These are phyloP conservation scores for Lissocephala sabroskyi DNA, from an alignment of 2,888 invertebrate species.

Conservation along the genomic window DNA sequence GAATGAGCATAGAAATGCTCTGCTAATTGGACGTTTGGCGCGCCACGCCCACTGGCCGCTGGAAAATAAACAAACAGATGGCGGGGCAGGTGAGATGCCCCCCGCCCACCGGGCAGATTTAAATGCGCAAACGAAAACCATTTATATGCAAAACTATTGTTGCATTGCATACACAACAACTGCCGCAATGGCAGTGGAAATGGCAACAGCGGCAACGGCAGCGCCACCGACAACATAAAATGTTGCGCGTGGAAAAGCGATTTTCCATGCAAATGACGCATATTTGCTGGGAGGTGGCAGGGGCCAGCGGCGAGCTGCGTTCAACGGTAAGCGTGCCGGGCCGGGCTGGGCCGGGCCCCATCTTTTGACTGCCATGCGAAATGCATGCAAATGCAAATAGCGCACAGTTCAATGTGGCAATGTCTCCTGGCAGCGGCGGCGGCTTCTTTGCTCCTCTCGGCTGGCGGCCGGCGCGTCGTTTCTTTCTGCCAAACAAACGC, in stretches of 20 bases:
- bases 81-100: slow-evolving; percentile 5
- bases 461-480: background rate
- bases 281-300: slow-evolving; percentile 50
- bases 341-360: too few species aligned
- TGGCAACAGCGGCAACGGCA: slow-evolving; percentile 7
- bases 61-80: slow-evolving; percentile 50
- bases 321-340: background rate
- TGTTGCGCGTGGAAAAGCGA: slow-evolving; percentile 41
- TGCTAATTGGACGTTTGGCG: background rate
- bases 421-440: slow-evolving; percentile 14
- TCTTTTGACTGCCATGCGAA: slow-evolving; percentile 56
- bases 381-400: slow-evolving; percentile 60
- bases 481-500: slow-evolving; percentile 46
- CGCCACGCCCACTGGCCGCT: slow-evolving; percentile 12
- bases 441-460: too few species aligned
- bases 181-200: slow-evolving; percentile 36
- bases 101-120: slow-evolving; percentile 48
- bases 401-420: slow-evolving; percentile 47
- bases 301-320: too few species aligned
- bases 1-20: background rate
- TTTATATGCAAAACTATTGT: slow-evolving; percentile 70
- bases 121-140: slow-evolving; percentile 67
- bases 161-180: slow-evolving; percentile 64
- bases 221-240: slow-evolving; percentile 30
- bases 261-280: slow-evolving; percentile 68